Evolutionary conservation across 2,113 vertebrate species (phyloP), one percentile per base, ranked within the genome.

Genomic region (Erpornis zantholeuca): DNA sequence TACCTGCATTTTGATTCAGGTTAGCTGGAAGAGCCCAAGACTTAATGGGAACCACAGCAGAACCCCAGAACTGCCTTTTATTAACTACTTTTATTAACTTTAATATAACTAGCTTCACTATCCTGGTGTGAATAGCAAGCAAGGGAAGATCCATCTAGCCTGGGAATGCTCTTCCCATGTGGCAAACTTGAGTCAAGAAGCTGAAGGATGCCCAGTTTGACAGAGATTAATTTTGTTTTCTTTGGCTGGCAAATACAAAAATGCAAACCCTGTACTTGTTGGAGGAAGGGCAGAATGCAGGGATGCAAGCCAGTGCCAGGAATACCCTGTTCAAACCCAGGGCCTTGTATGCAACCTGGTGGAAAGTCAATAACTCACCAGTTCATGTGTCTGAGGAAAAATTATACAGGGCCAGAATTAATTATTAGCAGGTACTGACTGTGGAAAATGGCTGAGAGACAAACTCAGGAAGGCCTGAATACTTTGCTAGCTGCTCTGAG

Each of bases 321-420:
- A 80, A 59, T 42, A 92, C 35, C 81, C 25, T 70, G 42, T 81
- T 70, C 75, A 82, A 72, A 90, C 72, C 53, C 2, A 0, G 21
- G 49, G 31, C 36, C 25, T 90, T 69, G 20, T 49, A 60, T 77
- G 72, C 2, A 4, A 91, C 73, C 60, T 22, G 38, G 57, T 81
- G 40, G 59, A 90, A 95, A 94, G 57, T 65, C 84, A 97, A 86
- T 66, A 94, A 80, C 36, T 82, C 64, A 7, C 21, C 52, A 50
- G 56, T 78, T 72, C 70, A 63, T 81, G 65, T 73, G 53, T 36
- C 86, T 84, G 79, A 92, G 72, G 28, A 68, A 91, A 82, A 89
- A 75, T 31, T 3, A 86, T 52, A 60, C 33, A 47, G 52, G 12
- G 45, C 24, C 61, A 91, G 86, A 92, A 95, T 88, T 84, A 84